Percentiles rank a stretch among this genome's conserved stretches.
phyloP scores from a whole-genome alignment of 2,113 vertebrate species.

The Herpailurus yagouaroundi region DNA sequence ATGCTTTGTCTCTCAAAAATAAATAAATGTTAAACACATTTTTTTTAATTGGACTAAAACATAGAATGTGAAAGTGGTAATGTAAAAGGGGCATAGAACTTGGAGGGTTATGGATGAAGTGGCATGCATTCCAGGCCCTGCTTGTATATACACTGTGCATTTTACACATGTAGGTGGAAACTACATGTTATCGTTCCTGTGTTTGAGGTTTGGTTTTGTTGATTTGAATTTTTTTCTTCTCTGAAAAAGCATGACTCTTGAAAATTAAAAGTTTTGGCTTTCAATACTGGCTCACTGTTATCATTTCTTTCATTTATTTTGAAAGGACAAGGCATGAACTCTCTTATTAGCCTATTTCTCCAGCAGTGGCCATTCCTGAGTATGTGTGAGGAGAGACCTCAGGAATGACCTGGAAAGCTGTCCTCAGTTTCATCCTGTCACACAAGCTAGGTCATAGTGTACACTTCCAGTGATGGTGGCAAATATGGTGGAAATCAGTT shows the following conservation, averaged over 20 bases:
- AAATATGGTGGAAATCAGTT: background rate
- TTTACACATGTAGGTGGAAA: background rate
- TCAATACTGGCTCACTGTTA: background rate
- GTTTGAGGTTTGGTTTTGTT: background rate
- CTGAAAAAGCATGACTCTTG: background rate
- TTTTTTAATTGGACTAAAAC: background rate
- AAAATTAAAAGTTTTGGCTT: background rate
- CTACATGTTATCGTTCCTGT: background rate
- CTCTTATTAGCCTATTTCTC: background rate
- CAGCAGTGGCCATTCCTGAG: background rate
- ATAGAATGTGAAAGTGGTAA: background rate
- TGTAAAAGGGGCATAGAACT: background rate
- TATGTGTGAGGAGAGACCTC: background rate
- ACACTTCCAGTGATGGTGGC: background rate
- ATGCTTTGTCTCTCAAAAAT: no score
- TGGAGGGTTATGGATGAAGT: no score
- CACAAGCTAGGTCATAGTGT: background rate
- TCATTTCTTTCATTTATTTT: background rate
- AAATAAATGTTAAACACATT: no score
- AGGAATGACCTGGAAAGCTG: background rate
- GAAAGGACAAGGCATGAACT: background rate
- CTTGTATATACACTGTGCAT: background rate
- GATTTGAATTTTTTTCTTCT: background rate
- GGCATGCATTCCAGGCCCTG: rapidly evolving
- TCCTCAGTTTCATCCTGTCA: background rate